phyloP scores from a whole-genome alignment of 2,888 invertebrate genomes.

The Autographa pulchrina region DNA sequence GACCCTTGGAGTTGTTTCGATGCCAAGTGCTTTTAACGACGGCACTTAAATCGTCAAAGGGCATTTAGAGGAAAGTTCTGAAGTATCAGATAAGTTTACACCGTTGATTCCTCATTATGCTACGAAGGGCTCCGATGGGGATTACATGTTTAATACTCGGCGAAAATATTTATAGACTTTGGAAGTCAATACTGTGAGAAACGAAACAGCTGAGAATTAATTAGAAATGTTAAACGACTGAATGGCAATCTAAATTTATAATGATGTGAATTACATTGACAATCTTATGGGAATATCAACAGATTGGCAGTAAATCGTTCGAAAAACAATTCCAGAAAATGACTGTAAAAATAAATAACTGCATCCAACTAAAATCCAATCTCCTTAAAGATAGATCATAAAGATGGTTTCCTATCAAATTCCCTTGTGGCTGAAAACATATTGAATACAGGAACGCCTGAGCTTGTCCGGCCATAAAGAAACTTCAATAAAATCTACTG shows the following conservation, averaged over 20 bases:
- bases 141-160: conserved; percentile 1
- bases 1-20: conserved; percentile 13
- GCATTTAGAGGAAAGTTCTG: conserved; percentile 12
- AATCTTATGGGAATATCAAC: background rate
- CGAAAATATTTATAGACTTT: conserved; percentile 1
- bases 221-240: background rate
- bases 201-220: background rate
- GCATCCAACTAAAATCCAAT: conserved; percentile 9
- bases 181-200: background rate
- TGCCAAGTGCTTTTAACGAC: conserved; percentile 43
- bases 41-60: conserved; percentile 37
- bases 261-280: background rate
- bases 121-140: background rate
- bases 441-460: conserved; percentile 42
- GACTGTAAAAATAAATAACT: background rate
- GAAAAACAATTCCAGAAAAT: background rate
- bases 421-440: conserved; percentile 27
- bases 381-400: conserved; percentile 19
- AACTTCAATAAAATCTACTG: conserved; percentile 40
- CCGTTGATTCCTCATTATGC: conserved; percentile 11
- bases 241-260: too few species aligned
- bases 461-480: conserved; percentile 21
- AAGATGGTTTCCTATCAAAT: conserved; percentile 17
- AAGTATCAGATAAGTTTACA: conserved; percentile 17
- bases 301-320: background rate